Percentiles rank a stretch among this genome's conserved stretches.
Conservation (phyloP, 2,113 vertebrate species). For the Podilymbus podiceps region DNA sequence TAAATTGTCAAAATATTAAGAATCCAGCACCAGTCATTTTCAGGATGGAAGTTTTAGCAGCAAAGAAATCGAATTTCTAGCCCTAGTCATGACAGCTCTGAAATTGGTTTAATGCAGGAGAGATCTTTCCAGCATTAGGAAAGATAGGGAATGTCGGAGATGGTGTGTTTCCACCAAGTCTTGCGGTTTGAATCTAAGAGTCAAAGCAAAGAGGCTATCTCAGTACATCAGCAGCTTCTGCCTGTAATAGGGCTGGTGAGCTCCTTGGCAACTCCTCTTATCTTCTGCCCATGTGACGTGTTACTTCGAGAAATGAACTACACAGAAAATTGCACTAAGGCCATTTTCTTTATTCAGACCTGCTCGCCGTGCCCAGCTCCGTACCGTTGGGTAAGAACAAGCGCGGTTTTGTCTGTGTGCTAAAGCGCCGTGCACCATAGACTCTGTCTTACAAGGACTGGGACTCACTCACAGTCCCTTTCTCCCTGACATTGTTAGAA, state of each 20-base stretch:
- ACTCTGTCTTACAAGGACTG: not conserved
- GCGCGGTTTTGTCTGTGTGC: not conserved
- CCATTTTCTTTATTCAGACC: not conserved
- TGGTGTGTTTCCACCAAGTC: not conserved
- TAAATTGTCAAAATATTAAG: conserved; percentile 40
- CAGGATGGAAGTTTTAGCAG: not conserved
- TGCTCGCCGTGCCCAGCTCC: not conserved
- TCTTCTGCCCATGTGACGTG: not conserved
- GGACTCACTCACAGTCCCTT: fast-evolving
- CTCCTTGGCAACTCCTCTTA: not conserved
- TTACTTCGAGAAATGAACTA: not conserved
- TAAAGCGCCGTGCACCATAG: not conserved
- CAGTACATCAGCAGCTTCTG: not conserved
- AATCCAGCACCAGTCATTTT: not conserved
- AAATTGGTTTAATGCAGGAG: conserved; percentile 25
- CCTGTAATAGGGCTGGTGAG: not conserved
- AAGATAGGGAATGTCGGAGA: not conserved
- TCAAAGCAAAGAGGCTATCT: not conserved
- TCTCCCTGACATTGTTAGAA: not conserved
- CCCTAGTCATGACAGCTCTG: not conserved
- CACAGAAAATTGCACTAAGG: not conserved
- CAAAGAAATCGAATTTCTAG: conserved; percentile 23
- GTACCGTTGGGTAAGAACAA: fast-evolving
- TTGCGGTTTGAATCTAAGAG: not conserved
- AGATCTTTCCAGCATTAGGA: not conserved